A percentile compares a stretch with the other conserved stretches of the same genome.
These are phyloP conservation scores for Vireo griseus DNA, from an alignment of 2,797 vertebrate species.

Conservation along the genomic window DNA sequence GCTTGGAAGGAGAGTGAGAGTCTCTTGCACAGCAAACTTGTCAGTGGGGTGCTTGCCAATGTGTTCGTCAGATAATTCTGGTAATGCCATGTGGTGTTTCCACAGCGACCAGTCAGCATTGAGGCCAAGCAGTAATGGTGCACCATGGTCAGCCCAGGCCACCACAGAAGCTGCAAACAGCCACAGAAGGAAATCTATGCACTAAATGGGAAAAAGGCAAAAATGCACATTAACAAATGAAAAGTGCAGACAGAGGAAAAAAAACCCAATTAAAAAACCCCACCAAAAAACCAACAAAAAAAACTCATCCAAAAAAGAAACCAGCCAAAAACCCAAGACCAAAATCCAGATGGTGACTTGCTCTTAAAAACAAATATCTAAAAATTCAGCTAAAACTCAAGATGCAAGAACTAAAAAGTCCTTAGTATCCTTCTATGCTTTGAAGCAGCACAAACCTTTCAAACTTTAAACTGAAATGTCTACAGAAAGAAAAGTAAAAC, in stretches of 20 bases:
- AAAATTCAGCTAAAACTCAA: not conserved
- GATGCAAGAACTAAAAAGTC: not conserved
- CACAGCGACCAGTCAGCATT: conserved; percentile 82
- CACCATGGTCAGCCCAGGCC: conserved; percentile 85
- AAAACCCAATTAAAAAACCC: not conserved
- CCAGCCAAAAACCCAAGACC: not conserved
- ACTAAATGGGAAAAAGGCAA: conserved; percentile 70
- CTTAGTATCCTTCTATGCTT: not conserved
- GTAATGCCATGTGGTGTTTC: conserved; percentile 53
- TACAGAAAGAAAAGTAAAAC: not conserved
- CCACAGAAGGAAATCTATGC: conserved; percentile 85
- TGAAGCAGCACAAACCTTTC: not conserved
- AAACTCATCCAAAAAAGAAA: not conserved
- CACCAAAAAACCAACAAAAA: not conserved
- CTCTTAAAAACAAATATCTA: not conserved
- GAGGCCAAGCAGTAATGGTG: conserved; percentile 86
- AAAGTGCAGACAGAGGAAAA: not conserved
- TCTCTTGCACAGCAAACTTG: conserved; percentile 70
- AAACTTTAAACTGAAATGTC: not conserved
- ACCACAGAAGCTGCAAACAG: conserved; percentile 85
- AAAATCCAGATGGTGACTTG: not conserved
- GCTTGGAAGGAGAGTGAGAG: conserved; percentile 78
- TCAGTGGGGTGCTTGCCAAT: conserved; percentile 69
- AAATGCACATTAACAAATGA: not conserved
- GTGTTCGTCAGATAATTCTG: conserved; percentile 40